Evolutionary conservation across 2,113 vertebrate genomes (phyloP), one percentile per base, ranked within the genome.

Genomic region (Arenaria interpres): DNA sequence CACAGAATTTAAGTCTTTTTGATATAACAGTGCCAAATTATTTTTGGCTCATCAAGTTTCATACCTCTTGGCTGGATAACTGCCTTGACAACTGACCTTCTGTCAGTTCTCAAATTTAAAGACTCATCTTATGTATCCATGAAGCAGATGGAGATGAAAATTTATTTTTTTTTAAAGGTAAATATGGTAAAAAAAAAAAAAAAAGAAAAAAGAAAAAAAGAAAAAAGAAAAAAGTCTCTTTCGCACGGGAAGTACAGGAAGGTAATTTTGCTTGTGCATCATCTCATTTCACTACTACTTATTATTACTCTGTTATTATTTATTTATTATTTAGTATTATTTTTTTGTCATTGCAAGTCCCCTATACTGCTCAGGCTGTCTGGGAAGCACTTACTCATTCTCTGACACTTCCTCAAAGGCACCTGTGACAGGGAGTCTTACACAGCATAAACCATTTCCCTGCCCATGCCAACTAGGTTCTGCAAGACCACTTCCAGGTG

Each of bases 1-100:
- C 17, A 37, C 12, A 89, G 30, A 86, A 90, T 64, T 93, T 14
- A 77, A 81, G 35, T 37, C 3, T 78, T 92, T 96, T 68, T 68
- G 3, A 68, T 81, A 64, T 53, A 83, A 89, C 50, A 62, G 41
- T 71, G 45, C 46, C 56, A 85, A 91, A 64, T 91, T 96, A 75
- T 91, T 94, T 94, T 95, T 91, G 91, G 56, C 88, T 96, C 22
- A 64, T 83, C 63, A 66, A 72, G 33, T 82, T 90, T 85, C 84
- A 68, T 93, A 85, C 43, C 69, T 92, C 67, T 80, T 72, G 39
- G 41, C 59, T 89, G 2, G 14, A 75, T 86, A 91, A 53, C 56
- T 95, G 60, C 69, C 82, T 90, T 96, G 86, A 95, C 84, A 95
- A 57, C 74, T 95, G 93, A 95, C 89, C 69, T 96, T 94, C 88